Evolutionary conservation across 2,797 vertebrate species (phyloP).

Genomic region (Macroramphosus scolopax): DNA sequence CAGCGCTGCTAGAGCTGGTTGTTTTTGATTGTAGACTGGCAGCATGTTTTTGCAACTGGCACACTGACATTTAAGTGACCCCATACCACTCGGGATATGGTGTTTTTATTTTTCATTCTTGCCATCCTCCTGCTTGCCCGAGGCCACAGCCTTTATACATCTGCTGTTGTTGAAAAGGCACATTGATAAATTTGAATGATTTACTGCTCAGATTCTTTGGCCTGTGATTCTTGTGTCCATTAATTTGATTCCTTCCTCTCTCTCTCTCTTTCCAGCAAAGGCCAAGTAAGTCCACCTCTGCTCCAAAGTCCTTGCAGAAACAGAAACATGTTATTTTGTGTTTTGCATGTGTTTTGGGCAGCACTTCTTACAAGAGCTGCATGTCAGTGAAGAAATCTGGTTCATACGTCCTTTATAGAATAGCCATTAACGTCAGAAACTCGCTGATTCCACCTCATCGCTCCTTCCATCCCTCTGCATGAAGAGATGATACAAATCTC

Average conservation of each 20-base stretch:
- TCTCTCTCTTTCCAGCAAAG: conserved; percentile 67
- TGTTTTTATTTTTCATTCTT: conserved; percentile 7
- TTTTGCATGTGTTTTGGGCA: conserved; percentile 78
- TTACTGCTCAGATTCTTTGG: conserved; percentile 31
- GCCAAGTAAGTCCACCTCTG: conserved; percentile 63
- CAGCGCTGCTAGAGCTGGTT: conserved; percentile 10
- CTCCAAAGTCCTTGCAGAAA: conserved; percentile 66
- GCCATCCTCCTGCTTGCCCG: too few species aligned
- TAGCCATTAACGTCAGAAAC: conserved; percentile 43
- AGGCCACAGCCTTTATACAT: too few species aligned
- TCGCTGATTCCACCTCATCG: conserved; percentile 34
- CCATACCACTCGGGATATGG: conserved; percentile 7
- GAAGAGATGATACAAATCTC: conserved; percentile 52
- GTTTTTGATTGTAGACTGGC: conserved; percentile 35
- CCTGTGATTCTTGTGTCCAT: conserved; percentile 25
- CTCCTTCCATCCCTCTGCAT: conserved; percentile 57
- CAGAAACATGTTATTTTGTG: conserved; percentile 73
- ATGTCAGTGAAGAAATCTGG: conserved; percentile 62
- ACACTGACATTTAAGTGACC: conserved; percentile 32
- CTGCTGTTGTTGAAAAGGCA: too few species aligned
- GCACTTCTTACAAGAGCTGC: conserved; percentile 74
- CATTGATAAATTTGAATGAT: conserved; percentile 4
- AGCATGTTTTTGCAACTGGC: too few species aligned
- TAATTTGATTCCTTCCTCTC: conserved; percentile 48
- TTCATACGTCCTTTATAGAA: conserved; percentile 43